Base-by-base conservation (phyloP, 1,140 invertebrate genomes). In the Drosophila athabasca region DNA sequence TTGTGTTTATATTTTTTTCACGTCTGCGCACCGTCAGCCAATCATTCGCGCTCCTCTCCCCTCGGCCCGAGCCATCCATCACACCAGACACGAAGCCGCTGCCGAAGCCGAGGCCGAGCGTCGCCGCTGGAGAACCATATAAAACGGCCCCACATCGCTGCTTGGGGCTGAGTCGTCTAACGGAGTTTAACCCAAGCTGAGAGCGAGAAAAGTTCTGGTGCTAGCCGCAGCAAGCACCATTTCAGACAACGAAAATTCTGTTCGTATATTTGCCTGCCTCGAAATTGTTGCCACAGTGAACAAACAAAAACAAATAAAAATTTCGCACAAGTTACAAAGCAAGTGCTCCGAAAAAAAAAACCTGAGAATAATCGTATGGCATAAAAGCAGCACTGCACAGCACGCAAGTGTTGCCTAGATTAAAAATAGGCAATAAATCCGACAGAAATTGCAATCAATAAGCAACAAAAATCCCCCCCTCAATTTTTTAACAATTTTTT, bases 1-100 rank as follows among this genome's bases (percentile, higher is more conserved):
- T 87, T 82, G 79, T 87, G 82, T 87, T 87, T 87, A 87, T 87
- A 78, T 87, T 85, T 85, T 70, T 81, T 79, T 43, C 48, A 41
- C 43, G 66, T 67, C 62, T 88, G 82, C 82, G 82, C 82, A 62
- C 13, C 43, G 49, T 31, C 22, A 39, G 31, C 35, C 24, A 39
- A 39, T 39, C 4, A 13, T 13, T 11, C 35, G 35, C 35, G 8
- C 35, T 13, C 35, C 35, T 5, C 35, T 39, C 35, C 35, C 35
- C 35, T 1, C 35, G 11, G 35, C 35, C 11, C 29, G 29, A 31
- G 8, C 29, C 29, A 31, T 31, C 35, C 35, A 39, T 5, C 35
- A 39, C 11, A 39, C 11, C 35, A 39, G 35, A 39, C 11, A 35
- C 13, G 17, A 39, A 26, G 15, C 9, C 41, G 22, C 24, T 3